A percentile compares a stretch with the other conserved stretches of the same genome.
Conservation (phyloP, 2,888 invertebrate species). For the Limenitis arthemis region DNA sequence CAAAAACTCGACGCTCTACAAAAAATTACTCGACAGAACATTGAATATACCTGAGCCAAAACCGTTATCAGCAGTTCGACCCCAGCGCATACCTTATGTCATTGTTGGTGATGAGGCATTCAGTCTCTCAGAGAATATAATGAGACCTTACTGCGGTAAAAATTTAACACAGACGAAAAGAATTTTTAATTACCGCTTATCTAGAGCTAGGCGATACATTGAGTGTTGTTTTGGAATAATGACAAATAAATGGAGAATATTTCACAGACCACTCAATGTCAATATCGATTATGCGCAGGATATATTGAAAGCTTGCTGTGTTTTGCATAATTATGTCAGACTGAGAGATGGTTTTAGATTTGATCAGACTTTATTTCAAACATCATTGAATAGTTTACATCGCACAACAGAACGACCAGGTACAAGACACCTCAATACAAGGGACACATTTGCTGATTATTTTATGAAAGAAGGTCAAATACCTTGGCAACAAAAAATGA, state of each 20-base stretch:
- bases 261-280: not conserved
- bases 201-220: not conserved
- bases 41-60: not conserved
- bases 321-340: not conserved
- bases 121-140: constrained; percentile 14
- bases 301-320: not conserved
- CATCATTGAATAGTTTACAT: not conserved
- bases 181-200: constrained; percentile 12
- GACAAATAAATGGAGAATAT: not conserved
- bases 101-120: constrained; percentile 21
- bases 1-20: not conserved
- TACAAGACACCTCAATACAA: no score
- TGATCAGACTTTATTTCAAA: not conserved
- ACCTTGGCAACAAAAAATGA: not conserved
- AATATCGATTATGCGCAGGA: not conserved
- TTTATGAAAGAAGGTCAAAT: not conserved
- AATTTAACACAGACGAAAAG: constrained; percentile 8
- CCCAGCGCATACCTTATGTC: constrained; percentile 12
- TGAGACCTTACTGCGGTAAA: constrained; percentile 15
- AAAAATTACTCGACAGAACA: not conserved
- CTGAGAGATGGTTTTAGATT: not conserved
- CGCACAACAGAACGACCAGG: not conserved
- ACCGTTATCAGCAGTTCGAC: not conserved
- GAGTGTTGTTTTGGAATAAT: no score
- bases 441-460: not conserved